These are phyloP conservation scores for Corapipo altera DNA, from an alignment of 2,113 vertebrate genomes.

Conservation along the genomic window DNA sequence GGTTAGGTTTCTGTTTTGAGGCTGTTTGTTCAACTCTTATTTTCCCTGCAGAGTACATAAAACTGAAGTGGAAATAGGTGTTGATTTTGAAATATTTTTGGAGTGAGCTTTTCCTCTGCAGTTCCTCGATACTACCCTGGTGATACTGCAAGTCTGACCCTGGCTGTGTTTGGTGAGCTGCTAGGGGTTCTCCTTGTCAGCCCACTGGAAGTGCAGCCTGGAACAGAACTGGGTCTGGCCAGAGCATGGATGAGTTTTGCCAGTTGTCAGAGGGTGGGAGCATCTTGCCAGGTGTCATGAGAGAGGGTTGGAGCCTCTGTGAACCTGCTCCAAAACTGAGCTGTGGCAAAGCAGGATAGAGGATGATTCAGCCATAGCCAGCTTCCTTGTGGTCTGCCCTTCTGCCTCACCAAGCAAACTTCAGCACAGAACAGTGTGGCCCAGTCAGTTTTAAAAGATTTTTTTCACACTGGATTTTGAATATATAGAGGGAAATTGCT, in stretches of 20 bases:
- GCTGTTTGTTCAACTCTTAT: not conserved
- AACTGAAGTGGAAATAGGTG: not conserved
- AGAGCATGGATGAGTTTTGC: not conserved
- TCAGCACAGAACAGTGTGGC: not conserved
- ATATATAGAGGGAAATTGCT: not conserved
- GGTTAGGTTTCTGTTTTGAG: not conserved
- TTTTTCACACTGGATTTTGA: not conserved
- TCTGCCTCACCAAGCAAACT: not conserved
- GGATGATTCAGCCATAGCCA: not conserved
- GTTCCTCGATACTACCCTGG: not conserved
- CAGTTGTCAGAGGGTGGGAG: not conserved
- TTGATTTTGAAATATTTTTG: not conserved
- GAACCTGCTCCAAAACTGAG: not conserved
- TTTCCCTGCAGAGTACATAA: not conserved
- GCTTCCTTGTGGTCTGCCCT: not conserved
- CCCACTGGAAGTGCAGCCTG: not conserved
- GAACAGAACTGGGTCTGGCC: not conserved
- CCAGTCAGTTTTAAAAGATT: not conserved
- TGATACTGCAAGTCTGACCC: not conserved
- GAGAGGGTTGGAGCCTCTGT: not conserved
- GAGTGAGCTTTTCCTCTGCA: rapidly evolving
- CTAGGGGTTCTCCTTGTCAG: not conserved
- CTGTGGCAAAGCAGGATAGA: not conserved
- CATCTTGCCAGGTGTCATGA: not conserved
- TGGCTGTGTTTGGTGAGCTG: not conserved